Conservation (phyloP, 2,113 vertebrate genomes). For the Haemorhous mexicanus region DNA sequence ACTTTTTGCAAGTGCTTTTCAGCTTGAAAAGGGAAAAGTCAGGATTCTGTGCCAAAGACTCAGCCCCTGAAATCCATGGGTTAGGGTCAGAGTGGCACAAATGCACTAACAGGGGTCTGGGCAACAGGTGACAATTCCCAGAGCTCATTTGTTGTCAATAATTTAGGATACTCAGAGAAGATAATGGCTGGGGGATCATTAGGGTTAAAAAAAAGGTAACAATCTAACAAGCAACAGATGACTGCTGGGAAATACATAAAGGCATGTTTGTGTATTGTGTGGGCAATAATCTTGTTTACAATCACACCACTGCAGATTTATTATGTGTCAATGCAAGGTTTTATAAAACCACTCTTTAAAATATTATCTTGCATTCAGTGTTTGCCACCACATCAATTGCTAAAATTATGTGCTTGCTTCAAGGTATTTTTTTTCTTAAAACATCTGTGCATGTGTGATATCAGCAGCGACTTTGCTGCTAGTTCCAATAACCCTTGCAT, state of each 20-base stretch:
- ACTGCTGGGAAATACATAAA: background rate
- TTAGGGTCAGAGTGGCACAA: background rate
- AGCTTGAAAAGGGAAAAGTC: constrained; percentile 12
- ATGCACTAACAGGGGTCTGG: background rate
- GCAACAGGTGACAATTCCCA: background rate
- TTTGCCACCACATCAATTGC: background rate
- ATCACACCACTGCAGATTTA: background rate
- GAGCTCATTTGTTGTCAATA: background rate
- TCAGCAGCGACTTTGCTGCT: constrained; percentile 43
- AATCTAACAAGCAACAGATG: background rate
- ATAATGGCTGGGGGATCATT: background rate
- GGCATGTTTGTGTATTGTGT: background rate
- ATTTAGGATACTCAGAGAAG: background rate
- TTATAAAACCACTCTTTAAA: background rate
- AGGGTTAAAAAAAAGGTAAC: background rate
- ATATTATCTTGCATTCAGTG: background rate
- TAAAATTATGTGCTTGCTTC: background rate
- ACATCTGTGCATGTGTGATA: constrained; percentile 47
- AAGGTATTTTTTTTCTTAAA: constrained; percentile 42
- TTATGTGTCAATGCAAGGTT: background rate
- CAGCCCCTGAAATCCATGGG: background rate
- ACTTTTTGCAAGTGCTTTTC: background rate
- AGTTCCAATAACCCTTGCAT: background rate
- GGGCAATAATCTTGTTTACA: constrained; percentile 23
- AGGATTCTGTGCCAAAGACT: background rate